Percentiles rank a stretch among this genome's conserved stretches.
Evolutionary conservation across 1,140 invertebrate genomes (phyloP).

Genomic region (Heliconius nattereri): DNA sequence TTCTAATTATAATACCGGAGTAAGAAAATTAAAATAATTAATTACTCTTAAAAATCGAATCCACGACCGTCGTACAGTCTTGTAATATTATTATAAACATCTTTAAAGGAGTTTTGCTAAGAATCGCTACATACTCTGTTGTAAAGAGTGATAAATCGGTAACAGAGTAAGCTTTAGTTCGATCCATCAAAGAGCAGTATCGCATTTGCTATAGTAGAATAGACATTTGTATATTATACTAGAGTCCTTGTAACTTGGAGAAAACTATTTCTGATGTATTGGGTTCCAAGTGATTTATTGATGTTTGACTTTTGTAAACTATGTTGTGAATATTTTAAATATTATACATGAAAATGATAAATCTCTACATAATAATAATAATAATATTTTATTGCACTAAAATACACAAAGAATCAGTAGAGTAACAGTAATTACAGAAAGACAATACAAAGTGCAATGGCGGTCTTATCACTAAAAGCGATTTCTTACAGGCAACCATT

Average conservation of each 20-base stretch:
- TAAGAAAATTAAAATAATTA: neutral
- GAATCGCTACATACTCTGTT: neutral
- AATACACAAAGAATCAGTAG: too few relatives aligned
- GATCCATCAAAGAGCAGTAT: slow-evolving; percentile 12
- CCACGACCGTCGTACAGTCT: neutral
- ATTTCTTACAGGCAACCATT: too few relatives aligned
- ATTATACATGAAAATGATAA: too few relatives aligned
- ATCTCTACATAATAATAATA: too few relatives aligned
- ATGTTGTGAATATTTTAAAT: neutral
- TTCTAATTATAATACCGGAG: neutral
- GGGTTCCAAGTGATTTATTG: neutral
- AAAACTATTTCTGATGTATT: neutral
- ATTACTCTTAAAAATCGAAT: neutral
- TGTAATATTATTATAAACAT: neutral
- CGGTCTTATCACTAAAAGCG: too few relatives aligned
- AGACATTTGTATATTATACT: neutral
- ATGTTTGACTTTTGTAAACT: neutral
- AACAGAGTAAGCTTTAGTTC: neutral
- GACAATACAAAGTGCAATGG: too few relatives aligned
- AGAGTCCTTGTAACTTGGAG: neutral
- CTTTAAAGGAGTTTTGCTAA: neutral
- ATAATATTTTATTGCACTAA: too few relatives aligned
- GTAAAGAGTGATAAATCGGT: neutral
- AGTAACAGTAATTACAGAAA: too few relatives aligned
- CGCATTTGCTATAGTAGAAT: too few relatives aligned